Conservation (phyloP, 1,140 invertebrate genomes). For the Maniola jurtina region DNA sequence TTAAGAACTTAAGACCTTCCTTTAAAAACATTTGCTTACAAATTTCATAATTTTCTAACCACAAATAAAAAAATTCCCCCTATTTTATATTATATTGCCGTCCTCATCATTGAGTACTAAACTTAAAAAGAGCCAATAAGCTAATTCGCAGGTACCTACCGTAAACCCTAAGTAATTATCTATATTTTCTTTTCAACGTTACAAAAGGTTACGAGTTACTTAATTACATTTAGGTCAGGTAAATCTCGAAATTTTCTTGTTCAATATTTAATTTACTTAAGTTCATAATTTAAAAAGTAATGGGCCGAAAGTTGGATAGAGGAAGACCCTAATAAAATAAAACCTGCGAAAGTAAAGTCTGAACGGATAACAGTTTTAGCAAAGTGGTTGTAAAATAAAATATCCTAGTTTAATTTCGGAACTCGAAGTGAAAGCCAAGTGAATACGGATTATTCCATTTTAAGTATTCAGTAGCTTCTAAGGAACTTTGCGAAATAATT, state of each 20-base stretch:
- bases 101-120: no score
- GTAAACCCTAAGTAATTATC: no score
- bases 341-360: slow-evolving; percentile 1
- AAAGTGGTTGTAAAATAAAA: slow-evolving; percentile 2
- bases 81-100: no score
- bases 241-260: background rate
- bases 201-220: background rate
- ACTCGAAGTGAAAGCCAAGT: slow-evolving; percentile 2
- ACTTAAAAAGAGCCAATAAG: no score
- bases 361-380: slow-evolving; percentile 5
- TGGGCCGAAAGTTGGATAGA: slow-evolving; percentile 5
- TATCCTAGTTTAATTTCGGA: background rate
- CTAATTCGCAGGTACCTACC: no score
- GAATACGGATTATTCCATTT: background rate
- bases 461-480: background rate
- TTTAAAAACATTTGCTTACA: no score
- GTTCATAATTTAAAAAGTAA: background rate
- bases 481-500: background rate
- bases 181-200: no score
- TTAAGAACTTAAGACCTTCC: no score
- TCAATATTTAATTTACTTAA: background rate
- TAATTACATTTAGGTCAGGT: background rate
- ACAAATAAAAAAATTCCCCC: no score
- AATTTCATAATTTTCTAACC: no score
- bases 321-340: slow-evolving; percentile 4